Evolutionary conservation across 1,140 invertebrate genomes (phyloP), one percentile per base, ranked within the genome.

Genomic region (Ceratoteleas bidentatus): DNA sequence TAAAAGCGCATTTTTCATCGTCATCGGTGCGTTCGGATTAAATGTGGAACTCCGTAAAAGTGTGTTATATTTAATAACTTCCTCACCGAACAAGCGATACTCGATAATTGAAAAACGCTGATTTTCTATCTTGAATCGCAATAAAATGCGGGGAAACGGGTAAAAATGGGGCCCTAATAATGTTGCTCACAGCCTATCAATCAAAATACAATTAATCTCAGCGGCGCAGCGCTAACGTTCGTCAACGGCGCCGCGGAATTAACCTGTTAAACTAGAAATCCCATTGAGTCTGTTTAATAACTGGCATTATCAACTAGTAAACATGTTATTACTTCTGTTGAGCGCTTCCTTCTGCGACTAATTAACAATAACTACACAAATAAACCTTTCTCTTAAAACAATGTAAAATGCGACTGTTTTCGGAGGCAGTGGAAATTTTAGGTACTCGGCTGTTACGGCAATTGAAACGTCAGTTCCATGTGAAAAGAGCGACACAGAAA

Each of bases 231-330:
- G 60, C 53, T 61, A 70, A 68, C 40, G 65, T 75, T 79, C 70
- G 72, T 79, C 75, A 79, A 78, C 60, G 54, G 58, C 53, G 5
- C 33, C 13, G 54, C 61, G 34, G 58, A 79, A 78, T 83, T 78
- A 75, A 77, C 75, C 75, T 61, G 75, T 83, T 83, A 78, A 79
- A 83, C 81, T 79, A 83, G 70, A 83, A 83, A 79, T 83, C 70
- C 40, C 60, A 78, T 83, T 83, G 69, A 70, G 47, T 36, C 65
- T 57, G 33, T 75, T 79, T 79, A 83, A 83, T 78, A 69, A 78
- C 70, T 66, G 54, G 53, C 52, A 78, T 74, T 75, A 83, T 49
- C 43, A 38, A 36, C 13, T 56, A 50, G 64, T 78, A 83, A 78
- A 72, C 69, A 70, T 74, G 65, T 66, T 49, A 83, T 83, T 78